Base-by-base conservation (phyloP, 2,797 vertebrate species). In the Danio choprae region DNA sequence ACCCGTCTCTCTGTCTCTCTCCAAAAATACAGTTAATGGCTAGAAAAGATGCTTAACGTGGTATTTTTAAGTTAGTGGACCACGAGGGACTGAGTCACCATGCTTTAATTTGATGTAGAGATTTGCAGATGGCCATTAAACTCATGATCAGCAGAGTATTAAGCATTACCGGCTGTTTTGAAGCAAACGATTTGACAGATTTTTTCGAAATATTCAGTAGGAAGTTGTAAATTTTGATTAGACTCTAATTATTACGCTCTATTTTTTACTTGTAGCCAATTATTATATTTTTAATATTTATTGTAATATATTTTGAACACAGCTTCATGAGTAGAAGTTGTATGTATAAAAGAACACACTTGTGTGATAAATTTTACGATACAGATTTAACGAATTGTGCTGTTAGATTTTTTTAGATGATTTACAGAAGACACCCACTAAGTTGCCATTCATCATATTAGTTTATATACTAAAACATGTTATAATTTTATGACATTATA, bases 1-100 rank as follows among this genome's bases (percentile, higher is more conserved):
- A 6, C 51, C 1, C 10, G 43, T 12, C 18, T 50, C 22, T 59
- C n/a, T 53, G 29, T 29, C 29, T 29, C 29, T 29, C 29, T 29
- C 38, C 70, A 55, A 53, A 79, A 79, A 83, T 73, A 82, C 44
- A 38, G 58, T 56, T 77, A 78, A 73, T 73, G 51, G 29, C 68
- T 60, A 67, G 75, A 82, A 73, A 78, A 78, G 40, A 62, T 79
- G 71, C 76, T 74, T 46, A 68, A 53, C 1, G 40, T 40, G 56
- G 22, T 83, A 74, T 79, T 74, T 81, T 79, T 74, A 79, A 62
- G 48, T 46, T 16, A 38, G 56, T n/a, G 70, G 62, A 69, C 41
- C 81, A 69, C 18, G 16, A 51, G 70, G 55, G 15, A 65, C 36
- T 77, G 81, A 78, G 68, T 82, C 68, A 67, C 65, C 7, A 16